Evolutionary conservation across 1,140 invertebrate genomes (phyloP), one percentile per base, ranked within the genome.

Genomic region (Schlechtendalia chinensis): DNA sequence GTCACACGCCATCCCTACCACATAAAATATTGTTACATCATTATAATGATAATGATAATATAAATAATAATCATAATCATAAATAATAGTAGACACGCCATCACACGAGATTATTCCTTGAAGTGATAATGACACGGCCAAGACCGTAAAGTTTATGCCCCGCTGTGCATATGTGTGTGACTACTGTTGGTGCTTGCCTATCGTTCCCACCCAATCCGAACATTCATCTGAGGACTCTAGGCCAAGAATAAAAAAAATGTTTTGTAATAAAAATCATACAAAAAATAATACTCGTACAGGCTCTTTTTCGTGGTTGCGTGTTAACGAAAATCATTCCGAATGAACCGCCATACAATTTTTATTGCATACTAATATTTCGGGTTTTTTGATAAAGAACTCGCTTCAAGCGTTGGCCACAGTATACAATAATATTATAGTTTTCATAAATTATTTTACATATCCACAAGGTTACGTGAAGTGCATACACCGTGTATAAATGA

Each of bases 11-110:
- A 12, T 45, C 32, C 1, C 1, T 50, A 54, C 24, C 47, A 32
- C 69, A 54, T 19, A 72, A 29, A 72, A 54, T 72, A 54, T 69
- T 54, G 24, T 72, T 72, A 72, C 69, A 72, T 72, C 69, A 72
- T 72, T 72, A 72, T 54, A 72, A 54, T 72, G 54, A 54, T 54
- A 72, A 69, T n/a, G n/a, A 67, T 67, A 47, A 45, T 67, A 24
- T 29, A 29, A 61, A 32, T 63, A 63, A 32, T 63, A 45, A 45
- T 10, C 39, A 29, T 61, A 61, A 61, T 61, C n/a, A 24, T 29
- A 29, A 61, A 32, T 63, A 63, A 32, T 63, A 61, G 27, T 27
- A 27, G 14, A 32, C 61, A 29, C 61, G 59, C 24, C n/a, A 17
- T 67, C n/a, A 10, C 22, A 47, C n/a, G 14, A 22, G 47, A 27